Evolutionary conservation across 2,113 vertebrate species (phyloP).

Genomic region (pig (Sus scrofa)): T2T-Sscrofa CM000826.6:146724501-146725000

Average conservation of each 20-base stretch:
- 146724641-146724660: background rate
- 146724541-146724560: background rate
- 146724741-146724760: background rate
- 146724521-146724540: background rate
- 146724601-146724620: no score
- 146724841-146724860: background rate
- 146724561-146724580: background rate
- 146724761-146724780: background rate
- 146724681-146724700: background rate
- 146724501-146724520: background rate
- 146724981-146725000: background rate
- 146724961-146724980: background rate
- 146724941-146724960: background rate
- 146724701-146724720: background rate
- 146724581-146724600: no score
- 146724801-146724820: background rate
- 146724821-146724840: background rate
- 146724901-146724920: background rate
- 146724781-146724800: background rate
- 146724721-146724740: background rate
- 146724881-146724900: background rate
- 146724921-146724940: background rate
- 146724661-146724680: background rate
- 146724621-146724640: background rate
- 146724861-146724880: background rate